A percentile compares a stretch with the other conserved stretches of the same genome.
Conservation (phyloP, 1,140 invertebrate genomes). For the Luehdorfia chinensis region DNA sequence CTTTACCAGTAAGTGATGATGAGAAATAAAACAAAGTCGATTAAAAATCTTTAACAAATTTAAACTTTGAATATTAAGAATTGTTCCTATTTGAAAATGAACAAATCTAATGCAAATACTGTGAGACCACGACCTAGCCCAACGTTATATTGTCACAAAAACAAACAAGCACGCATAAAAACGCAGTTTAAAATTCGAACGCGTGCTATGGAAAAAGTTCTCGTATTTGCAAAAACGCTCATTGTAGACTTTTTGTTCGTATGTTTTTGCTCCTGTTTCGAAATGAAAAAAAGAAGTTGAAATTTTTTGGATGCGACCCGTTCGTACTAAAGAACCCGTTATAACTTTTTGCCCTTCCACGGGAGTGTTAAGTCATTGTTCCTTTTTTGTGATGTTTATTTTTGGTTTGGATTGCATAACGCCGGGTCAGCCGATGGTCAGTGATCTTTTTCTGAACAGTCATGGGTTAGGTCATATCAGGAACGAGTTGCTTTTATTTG, state of each 20-base stretch:
- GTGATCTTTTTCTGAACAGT: slow-evolving; percentile 10
- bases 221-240: slow-evolving; percentile 58
- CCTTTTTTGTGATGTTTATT: slow-evolving; percentile 36
- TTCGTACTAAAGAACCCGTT: slow-evolving; percentile 55
- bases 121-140: slow-evolving; percentile 38
- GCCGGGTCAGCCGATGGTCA: slow-evolving; percentile 27
- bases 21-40: too few species aligned
- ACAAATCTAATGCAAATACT: slow-evolving; percentile 27
- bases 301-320: slow-evolving; percentile 38
- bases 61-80: too few species aligned
- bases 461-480: slow-evolving; percentile 1
- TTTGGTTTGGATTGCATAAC: slow-evolving; percentile 44
- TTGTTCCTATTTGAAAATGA: not conserved
- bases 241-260: slow-evolving; percentile 51
- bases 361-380: slow-evolving; percentile 39
- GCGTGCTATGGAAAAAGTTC: slow-evolving; percentile 57
- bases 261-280: slow-evolving; percentile 55
- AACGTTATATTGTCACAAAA: slow-evolving; percentile 47
- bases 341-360: slow-evolving; percentile 49
- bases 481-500: not conserved
- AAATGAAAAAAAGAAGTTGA: slow-evolving; percentile 35
- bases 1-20: too few species aligned
- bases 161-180: slow-evolving; percentile 39
- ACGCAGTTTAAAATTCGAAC: slow-evolving; percentile 54
- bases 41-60: too few species aligned